Base-by-base conservation (phyloP, 2,113 vertebrate species). In the Salvelinus namaycush region DNA sequence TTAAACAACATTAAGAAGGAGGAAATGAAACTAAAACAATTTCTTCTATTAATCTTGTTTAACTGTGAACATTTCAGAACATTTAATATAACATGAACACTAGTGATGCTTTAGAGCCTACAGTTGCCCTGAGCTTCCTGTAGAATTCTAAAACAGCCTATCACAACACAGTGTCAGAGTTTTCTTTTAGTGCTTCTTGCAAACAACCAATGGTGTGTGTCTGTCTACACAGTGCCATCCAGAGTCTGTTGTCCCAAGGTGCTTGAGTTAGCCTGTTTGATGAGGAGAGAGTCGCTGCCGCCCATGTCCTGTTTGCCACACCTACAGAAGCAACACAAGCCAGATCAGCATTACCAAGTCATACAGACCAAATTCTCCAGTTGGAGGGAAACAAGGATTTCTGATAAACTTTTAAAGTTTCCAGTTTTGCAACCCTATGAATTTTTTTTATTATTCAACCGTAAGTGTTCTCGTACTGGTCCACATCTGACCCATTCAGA, bases 201-300 rank as follows among this genome's bases (percentile, higher is more conserved):
- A 86, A 82, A 84, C 87, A 82, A 89, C 86, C 87, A 70, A 82
- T 80, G 78, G 80, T 90, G 80, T 90, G 88, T 86, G 90, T 93
- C 94, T 86, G 91, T 93, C 94, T 94, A 94, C 88, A 94, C 89
- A 74, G 93, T 93, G 93, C 95, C 94, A 82, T 97, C 97, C 94
- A 96, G 93, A 91, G 94, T 94, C 93, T 96, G 95, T 95, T 96
- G 95, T 95, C 95, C 93, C 95, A 95, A 90, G 92, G 94, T 93
- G 94, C 95, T 94, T 90, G 95, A 95, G 89, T 93, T 94, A 92
- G 95, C 93, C 93, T 93, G 94, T 94, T 93, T 95, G 87, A 95
- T 92, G 87, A 95, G 89, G 83, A 93, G 81, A 54, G 51, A 4
- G 51, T 54, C 51, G 78, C 94, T 95, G 60, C 89, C 93, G 89